phyloP scores from a whole-genome alignment of 2,888 invertebrate species.

The Atherix ibis region DNA sequence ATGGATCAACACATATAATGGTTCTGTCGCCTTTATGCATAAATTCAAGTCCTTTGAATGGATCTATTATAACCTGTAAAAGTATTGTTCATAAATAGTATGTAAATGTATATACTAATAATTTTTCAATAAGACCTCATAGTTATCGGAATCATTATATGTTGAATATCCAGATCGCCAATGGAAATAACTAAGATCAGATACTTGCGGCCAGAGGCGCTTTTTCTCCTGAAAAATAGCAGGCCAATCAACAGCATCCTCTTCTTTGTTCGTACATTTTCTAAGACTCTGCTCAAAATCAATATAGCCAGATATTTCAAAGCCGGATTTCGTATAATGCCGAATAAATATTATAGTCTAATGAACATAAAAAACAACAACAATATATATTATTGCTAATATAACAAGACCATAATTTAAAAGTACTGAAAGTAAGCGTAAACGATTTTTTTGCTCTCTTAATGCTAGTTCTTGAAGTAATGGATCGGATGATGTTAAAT shows the following conservation, averaged over 20 bases:
- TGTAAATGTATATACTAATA: neutral
- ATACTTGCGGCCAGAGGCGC: slow-evolving; percentile 46
- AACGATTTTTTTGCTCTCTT: slow-evolving; percentile 57
- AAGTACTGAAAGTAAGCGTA: slow-evolving; percentile 49
- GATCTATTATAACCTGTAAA: slow-evolving; percentile 46
- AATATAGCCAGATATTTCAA: slow-evolving; percentile 73
- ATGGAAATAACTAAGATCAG: slow-evolving; percentile 55
- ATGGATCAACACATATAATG: slow-evolving; percentile 55
- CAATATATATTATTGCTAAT: too few relatives aligned
- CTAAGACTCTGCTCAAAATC: slow-evolving; percentile 42
- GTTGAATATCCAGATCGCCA: slow-evolving; percentile 55
- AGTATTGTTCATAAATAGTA: slow-evolving; percentile 8
- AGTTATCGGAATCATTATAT: slow-evolving; percentile 63
- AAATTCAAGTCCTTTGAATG: slow-evolving; percentile 56
- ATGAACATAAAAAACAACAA: too few relatives aligned
- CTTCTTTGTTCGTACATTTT: slow-evolving; percentile 13
- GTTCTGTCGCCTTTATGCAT: slow-evolving; percentile 68
- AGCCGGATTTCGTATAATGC: slow-evolving; percentile 48
- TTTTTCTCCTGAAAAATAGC: slow-evolving; percentile 51
- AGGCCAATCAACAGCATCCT: slow-evolving; percentile 47
- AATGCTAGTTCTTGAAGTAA: slow-evolving; percentile 52
- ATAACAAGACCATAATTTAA: neutral
- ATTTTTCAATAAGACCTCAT: slow-evolving; percentile 47
- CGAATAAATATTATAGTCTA: slow-evolving; percentile 70
- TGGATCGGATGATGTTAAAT: slow-evolving; percentile 37